Evolutionary conservation across 1,140 invertebrate genomes (phyloP), one percentile per base, ranked within the genome.

Genomic region (Limonius californicus): DNA sequence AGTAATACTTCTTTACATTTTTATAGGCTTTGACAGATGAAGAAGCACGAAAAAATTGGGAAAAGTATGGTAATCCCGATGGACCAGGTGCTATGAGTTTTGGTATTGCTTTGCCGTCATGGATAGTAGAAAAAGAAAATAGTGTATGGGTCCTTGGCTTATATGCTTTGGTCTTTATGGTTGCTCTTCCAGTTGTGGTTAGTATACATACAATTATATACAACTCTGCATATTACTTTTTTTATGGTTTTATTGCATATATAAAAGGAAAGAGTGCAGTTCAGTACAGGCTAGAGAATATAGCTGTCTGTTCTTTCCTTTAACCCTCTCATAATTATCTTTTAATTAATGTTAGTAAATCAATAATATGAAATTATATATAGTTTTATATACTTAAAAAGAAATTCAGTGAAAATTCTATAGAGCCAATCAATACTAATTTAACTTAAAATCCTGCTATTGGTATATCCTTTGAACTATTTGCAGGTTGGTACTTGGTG

Each of bases 101-200:
- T 85, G 97, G 98, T 65, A 99, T 99, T 77, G 98, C 97, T 42
- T 79, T 99, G 43, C 98, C 98, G 15, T 98, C 97, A 57, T 99
- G 97, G 97, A 98, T 99, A 78, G 95, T 99, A n/a, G 96, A 99
- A 75, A 97, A 98, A 77, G 93, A 99, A 80, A 99, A 99, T 78
- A 98, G 95, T 67, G 86, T 99, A 30, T 98, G 94, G 94, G 96
- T 98, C 7, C 81, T 99, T 35, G 95, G 94, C 12, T 82, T 97
- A 0, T 99, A 99, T 82, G 95, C 89, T 15, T 80, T 99, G 42
- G 89, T 99, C 0, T 99, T 99, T 74, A 99, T 99, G 95, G 88
- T 99, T 55, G 92, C 95, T 57, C 78, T 99, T 68, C 97, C 97
- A 11, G 90, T 91, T 57, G 88, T 89, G 66, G 90, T 84, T 77